phyloP scores from a whole-genome alignment of 1,140 invertebrate genomes.

The Streblospio benedicti region DNA sequence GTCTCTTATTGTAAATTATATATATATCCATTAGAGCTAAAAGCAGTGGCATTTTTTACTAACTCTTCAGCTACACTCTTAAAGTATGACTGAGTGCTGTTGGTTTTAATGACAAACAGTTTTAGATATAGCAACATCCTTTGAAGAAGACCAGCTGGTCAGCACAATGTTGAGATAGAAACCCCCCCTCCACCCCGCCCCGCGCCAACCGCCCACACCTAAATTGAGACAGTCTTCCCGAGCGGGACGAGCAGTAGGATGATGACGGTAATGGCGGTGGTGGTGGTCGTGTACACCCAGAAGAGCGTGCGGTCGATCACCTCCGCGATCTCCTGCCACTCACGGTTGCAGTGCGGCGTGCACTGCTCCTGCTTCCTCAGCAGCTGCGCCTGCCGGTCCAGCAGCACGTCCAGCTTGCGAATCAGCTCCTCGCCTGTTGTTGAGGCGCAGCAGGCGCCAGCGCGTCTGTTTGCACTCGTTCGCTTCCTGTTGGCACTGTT shows the following conservation, averaged over 20 bases:
- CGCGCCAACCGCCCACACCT: no score
- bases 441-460: background rate
- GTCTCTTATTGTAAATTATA: no score
- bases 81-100: no score
- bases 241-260: conserved; percentile 5
- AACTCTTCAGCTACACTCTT: no score
- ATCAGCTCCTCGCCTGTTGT: background rate
- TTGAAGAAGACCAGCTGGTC: no score
- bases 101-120: no score
- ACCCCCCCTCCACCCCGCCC: no score
- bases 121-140: no score
- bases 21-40: no score
- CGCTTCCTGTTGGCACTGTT: background rate
- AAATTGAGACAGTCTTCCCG: background rate
- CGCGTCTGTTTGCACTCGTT: background rate
- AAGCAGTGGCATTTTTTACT: no score
- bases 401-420: background rate
- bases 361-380: background rate
- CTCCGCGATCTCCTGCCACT: conserved; percentile 8
- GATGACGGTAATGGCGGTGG: background rate
- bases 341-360: background rate
- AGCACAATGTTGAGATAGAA: no score
- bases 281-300: background rate
- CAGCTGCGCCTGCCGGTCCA: background rate
- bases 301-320: conserved; percentile 7